Evolutionary conservation across 2,888 invertebrate genomes (phyloP), one percentile per base, ranked within the genome.

Genomic region (Sclerodermus sp.): DNA sequence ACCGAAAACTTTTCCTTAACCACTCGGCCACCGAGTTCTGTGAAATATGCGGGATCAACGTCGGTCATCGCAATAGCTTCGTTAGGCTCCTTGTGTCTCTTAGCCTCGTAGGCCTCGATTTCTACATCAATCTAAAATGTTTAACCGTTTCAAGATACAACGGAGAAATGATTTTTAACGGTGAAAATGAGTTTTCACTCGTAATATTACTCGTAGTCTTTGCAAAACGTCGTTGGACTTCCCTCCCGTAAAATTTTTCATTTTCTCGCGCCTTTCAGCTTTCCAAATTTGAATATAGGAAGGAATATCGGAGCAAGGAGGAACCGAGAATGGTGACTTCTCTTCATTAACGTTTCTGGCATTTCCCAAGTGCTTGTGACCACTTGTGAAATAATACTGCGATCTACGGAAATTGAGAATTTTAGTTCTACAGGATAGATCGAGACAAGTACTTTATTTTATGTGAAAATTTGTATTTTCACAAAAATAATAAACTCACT

Each of bases 11-110:
- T 82, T 60, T 83, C 82, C 43, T 82, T 79, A 18, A 85, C 79
- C 1, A 85, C 83, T 30, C 86, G 80, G 6, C 86, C 86, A 71
- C 83, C 82, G 31, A 87, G 81, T 32, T 84, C 82, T 1, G 82
- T 81, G 68, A 85, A 87, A 71, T 86, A 87, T 55, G 84, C 82
- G 0, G 86, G 84, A 69, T 87, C 86, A 34, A 87, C 81, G 73
- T 87, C 86, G 13, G 84, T 79, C 42, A 87, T 83, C 1, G 85
- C 83, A 57, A 82, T 81, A 23, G 83, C 81, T 53, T 83, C 81
- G 29, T 78, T 75, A n/a, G 82, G 80, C 59, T 83, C 82, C 68
- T 83, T 67, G 38, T 63, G 53, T n/a, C 47, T 62, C 23, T 58
- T 64, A 15, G 56, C 59, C 45, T 65, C 62, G 6, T 61, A 53